Evolutionary conservation across 2,113 vertebrate species (phyloP), one percentile per base, ranked within the genome.

Genomic region (Thamnophis sirtalis): DNA sequence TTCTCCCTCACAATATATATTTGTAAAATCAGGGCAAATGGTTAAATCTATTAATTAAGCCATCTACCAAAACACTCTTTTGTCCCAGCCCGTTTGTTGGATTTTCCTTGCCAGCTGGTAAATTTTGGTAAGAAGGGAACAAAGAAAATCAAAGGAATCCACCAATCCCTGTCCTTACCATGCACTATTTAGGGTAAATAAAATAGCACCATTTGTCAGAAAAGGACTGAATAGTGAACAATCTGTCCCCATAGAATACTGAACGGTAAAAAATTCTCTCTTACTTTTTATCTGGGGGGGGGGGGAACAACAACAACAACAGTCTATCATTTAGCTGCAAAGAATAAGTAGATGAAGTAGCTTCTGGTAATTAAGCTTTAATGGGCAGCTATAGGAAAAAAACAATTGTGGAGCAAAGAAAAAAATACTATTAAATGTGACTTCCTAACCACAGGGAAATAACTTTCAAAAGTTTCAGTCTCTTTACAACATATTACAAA

Each of bases 401-500:
- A 89, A 92, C 92, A 43, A 49, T 91, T 94, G 94, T 54, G 87
- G 50, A 92, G 90, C 2, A 92, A 96, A 94, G 89, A 95, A 92
- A 38, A 54, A 86, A 80, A 90, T 94, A 86, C 60, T 95, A 84
- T 92, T 38, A 84, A 93, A 58, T 88, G 92, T 85, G 63, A 53
- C 90, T 9, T 5, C 22, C 54, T 24, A 48, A 60, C 9, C 22
- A 58, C 22, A 3, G 5, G 8, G 38, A 89, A 53, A 68, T 53
- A 95, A 54, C 89, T 91, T 89, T 85, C 24, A 94, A 93, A 95
- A 96, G 28, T 49, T 56, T 91, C 88, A 17, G 51, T 96, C 86
- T 90, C 89, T 90, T 43, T 89, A 43, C 94, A 94, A 60, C 26
- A 11, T 94, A 92, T 93, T 93, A 92, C n/a, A 95, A 94, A 94